Conservation (phyloP, 2,888 invertebrate species). For the Anodontia alba region DNA sequence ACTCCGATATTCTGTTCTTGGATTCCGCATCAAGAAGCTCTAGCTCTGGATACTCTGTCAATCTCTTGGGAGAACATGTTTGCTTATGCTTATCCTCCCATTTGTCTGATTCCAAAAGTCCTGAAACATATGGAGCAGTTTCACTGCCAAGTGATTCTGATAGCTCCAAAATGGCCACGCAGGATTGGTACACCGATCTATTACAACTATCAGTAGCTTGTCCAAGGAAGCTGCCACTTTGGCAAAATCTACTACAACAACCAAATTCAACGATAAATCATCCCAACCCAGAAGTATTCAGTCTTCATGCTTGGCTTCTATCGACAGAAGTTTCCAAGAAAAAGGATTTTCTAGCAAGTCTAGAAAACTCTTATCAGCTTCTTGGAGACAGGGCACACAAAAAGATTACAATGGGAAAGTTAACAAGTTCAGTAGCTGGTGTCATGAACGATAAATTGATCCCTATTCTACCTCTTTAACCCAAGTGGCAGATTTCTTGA, state of each 20-base stretch:
- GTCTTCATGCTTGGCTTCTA: slow-evolving; percentile 35
- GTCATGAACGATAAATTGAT: too few relatives aligned
- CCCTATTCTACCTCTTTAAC: too few relatives aligned
- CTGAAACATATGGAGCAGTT: slow-evolving; percentile 19
- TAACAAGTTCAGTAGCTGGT: neutral
- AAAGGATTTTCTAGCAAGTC: slow-evolving; percentile 24
- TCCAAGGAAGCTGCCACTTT: neutral
- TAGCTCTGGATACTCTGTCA: slow-evolving; percentile 48
- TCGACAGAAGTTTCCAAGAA: slow-evolving; percentile 19
- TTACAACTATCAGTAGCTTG: neutral
- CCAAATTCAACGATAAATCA: slow-evolving; percentile 9
- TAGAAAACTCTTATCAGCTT: slow-evolving; percentile 21
- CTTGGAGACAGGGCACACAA: slow-evolving; percentile 21
- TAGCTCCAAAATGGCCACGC: neutral
- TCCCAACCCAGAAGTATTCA: slow-evolving; percentile 25
- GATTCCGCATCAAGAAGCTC: slow-evolving; percentile 30
- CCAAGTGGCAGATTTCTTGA: too few relatives aligned
- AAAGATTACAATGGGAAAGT: slow-evolving; percentile 14
- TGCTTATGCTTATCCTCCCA: slow-evolving; percentile 53
- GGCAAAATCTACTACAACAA: neutral
- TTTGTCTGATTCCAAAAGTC: slow-evolving; percentile 45
- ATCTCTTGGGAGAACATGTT: slow-evolving; percentile 45
- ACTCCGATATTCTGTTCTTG: slow-evolving; percentile 37
- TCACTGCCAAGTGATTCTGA: neutral
- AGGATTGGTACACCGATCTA: neutral